Base-by-base conservation (phyloP, 1,140 invertebrate genomes). In the Plodia interpunctella region DNA sequence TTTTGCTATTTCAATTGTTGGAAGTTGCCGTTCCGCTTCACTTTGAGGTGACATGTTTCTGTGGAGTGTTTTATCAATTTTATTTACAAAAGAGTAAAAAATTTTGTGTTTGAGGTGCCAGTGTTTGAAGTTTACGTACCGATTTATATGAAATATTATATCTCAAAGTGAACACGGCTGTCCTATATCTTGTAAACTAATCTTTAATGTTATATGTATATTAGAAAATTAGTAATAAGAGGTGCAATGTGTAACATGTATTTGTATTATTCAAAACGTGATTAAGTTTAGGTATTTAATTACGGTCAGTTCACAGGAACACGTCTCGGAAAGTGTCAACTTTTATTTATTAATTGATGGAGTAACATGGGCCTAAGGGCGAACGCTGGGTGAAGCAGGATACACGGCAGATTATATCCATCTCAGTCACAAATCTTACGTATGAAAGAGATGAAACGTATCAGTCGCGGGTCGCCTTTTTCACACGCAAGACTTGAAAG, bases 1-100 rank as follows among this genome's bases (percentile, higher is more conserved):
- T 77, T 83, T 87, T 83, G 76, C 75, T 84, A 81, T 82, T 82
- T 74, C 55, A 64, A 76, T 77, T 83, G 76, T 80, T 79, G 70
- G 74, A 70, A 70, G 74, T 76, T 77, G 72, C 63, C 51, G 70
- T 66, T 70, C 68, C 57, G 60, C 75, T 38, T 49, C 21, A 55
- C 25, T 28, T 60, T 53, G 49, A 55, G 38, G 13, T 38, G 38
- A 15, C n/a, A 44, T 44, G 15, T 44, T 44, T 44, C 15, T 32
- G 30, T 32, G 30, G 13, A 17, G 13, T 5, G 15, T 10, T 15
- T 15, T 44, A n/a, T 17, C 15, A 15, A 44, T 15, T 44, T 44
- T 44, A 44, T 44, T 44, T 44, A 44, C 13, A n/a, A 15, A 44
- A 51, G 6, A 51, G 5, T 51, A 10, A 50, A 50, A 28, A 28